Evolutionary conservation across 1,140 invertebrate species (phyloP), one percentile per base, ranked within the genome.

Genomic region (Cataglyphis hispanica): DNA sequence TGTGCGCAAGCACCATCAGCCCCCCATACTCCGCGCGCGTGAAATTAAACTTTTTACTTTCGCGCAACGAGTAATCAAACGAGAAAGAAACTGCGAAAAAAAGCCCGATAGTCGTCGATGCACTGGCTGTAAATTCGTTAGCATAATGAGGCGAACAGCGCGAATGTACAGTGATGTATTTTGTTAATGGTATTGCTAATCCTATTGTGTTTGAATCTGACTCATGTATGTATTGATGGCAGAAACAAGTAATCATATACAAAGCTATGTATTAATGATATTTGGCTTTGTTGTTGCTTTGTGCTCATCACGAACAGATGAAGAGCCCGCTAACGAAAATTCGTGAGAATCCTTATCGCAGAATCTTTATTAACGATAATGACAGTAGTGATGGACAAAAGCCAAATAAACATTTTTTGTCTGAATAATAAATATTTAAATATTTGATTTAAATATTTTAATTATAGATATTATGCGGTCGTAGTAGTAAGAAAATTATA

Each of bases 41-140:
- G 58, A 56, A 50, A 83, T 88, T 64, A 87, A 87, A 88, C 46
- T 67, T 87, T 87, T 86, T 86, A 72, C 31, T 80, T 70, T 66
- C 19, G 19, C 25, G 16, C 43, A 11, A 4, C 31, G n/a, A 72
- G 27, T 61, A 83, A 83, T 83, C 67, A 37, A 43, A 46, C 13
- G n/a, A 27, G 46, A 69, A 80, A 27, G 31, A 80, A 58, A 3
- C 4, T 1, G 31, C 11, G 22, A 25, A n/a, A 43, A 34, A 74
- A 61, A 83, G 25, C 1, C 43, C 11, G 1, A 13, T 8, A 13
- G 13, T 16, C n/a, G 10, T 61, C 63, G 19, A 58, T 60, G 53
- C 13, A 46, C 0, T 4, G n/a, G n/a, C n/a, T 83, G 53, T 60
- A 83, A 81, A 46, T 81, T 31, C 7, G 67, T 74, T 61, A 46